A percentile compares a stretch with the other conserved stretches of the same genome.
phyloP scores from a whole-genome alignment of 2,113 vertebrate genomes.

The Microcebus ravelobensis region DNA sequence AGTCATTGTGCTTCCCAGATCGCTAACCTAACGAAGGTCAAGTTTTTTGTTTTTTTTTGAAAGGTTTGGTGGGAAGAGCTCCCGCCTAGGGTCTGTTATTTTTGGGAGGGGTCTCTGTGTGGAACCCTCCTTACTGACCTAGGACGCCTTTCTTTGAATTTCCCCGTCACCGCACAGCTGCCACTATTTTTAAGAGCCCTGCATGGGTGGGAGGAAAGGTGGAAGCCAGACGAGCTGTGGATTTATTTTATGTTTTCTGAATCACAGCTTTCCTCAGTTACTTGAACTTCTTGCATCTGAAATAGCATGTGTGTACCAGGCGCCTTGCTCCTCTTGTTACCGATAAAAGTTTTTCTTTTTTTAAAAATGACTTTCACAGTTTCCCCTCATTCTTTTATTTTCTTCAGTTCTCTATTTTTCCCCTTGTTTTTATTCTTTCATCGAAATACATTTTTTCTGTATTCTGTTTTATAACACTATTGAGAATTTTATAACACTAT shows the following conservation, averaged over 20 bases:
- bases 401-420: neutral
- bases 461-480: neutral
- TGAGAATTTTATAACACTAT: neutral
- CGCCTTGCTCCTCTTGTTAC: neutral
- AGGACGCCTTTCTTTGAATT: neutral
- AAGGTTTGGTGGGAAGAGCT: neutral
- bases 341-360: neutral
- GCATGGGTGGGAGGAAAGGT: neutral
- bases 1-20: neutral
- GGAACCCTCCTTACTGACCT: neutral
- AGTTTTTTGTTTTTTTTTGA: neutral
- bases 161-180: neutral
- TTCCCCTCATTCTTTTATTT: neutral
- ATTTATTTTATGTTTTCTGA: neutral
- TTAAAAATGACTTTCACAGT: neutral
- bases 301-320: neutral
- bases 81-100: neutral
- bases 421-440: neutral
- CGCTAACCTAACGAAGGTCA: neutral
- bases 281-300: constrained; percentile 27
- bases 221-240: neutral
- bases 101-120: neutral
- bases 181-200: neutral
- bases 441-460: neutral
- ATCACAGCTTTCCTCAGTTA: neutral